Evolutionary conservation across 2,113 vertebrate genomes (phyloP).

Genomic region (Dasypus novemcinctus): DNA sequence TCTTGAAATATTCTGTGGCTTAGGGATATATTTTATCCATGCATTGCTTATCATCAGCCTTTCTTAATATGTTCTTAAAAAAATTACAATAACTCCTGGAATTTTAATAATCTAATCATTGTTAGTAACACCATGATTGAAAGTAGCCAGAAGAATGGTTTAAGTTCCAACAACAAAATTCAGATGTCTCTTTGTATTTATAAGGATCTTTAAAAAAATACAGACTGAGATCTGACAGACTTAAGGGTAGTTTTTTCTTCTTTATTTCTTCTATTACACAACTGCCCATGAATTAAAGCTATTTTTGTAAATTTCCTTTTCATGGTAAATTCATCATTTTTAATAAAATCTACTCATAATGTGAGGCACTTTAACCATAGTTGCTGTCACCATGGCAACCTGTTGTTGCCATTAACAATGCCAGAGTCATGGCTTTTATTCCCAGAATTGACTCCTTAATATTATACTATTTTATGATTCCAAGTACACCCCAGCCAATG

Average conservation of each 20-base stretch:
- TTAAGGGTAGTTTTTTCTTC: background rate
- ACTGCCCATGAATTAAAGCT: background rate
- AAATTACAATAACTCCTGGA: too few species aligned
- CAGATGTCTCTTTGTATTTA: constrained; percentile 1
- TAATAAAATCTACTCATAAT: constrained; percentile 29
- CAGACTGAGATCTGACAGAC: background rate
- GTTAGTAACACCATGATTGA: background rate
- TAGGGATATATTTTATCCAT: too few species aligned
- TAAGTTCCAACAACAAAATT: background rate
- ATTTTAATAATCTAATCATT: too few species aligned
- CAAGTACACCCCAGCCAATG: background rate
- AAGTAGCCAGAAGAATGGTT: background rate
- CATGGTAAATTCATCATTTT: constrained; percentile 42
- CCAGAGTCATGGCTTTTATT: constrained; percentile 42
- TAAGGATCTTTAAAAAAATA: background rate
- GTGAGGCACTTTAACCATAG: background rate
- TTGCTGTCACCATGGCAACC: constrained; percentile 41
- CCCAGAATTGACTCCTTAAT: background rate
- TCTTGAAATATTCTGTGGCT: background rate
- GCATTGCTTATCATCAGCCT: constrained; percentile 43
- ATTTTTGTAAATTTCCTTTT: constrained; percentile 50
- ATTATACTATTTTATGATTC: background rate
- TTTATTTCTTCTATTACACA: constrained; percentile 22
- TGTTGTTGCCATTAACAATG: constrained; percentile 27
- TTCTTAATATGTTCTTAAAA: constrained; percentile 18